Conservation (phyloP, 2,797 vertebrate genomes). For the Parauchenoglanis punctatus region DNA sequence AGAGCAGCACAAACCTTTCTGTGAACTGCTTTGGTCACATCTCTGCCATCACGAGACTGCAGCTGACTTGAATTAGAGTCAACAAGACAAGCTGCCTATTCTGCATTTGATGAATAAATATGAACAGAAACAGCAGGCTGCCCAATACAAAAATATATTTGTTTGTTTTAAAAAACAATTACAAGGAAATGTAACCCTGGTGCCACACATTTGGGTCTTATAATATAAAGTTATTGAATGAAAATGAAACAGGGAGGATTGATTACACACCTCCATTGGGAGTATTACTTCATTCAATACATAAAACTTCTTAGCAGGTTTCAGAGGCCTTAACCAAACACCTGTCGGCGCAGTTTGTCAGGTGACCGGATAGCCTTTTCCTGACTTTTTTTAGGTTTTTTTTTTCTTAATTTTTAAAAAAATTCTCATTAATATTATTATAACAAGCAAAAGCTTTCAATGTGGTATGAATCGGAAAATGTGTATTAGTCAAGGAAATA, state of each 20-base stretch:
- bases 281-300: background rate
- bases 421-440: background rate
- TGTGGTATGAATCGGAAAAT: background rate
- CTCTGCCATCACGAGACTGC: conserved; percentile 64
- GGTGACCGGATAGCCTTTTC: background rate
- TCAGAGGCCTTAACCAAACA: background rate
- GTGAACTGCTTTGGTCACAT: conserved; percentile 37
- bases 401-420: background rate
- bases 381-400: background rate
- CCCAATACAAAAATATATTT: background rate
- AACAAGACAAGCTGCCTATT: conserved; percentile 21
- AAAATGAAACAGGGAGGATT: background rate
- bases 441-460: background rate
- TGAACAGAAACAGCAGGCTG: background rate
- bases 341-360: background rate
- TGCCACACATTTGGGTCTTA: too few species aligned
- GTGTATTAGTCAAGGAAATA: background rate
- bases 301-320: background rate
- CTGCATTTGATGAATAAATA: background rate
- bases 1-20: conserved; percentile 11
- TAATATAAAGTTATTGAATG: background rate
- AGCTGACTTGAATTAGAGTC: conserved; percentile 66
- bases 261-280: background rate
- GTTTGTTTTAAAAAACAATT: background rate
- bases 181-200: background rate